These are phyloP conservation scores for Chlamydotis undulata DNA, from an alignment of 2,113 vertebrate genomes.

Conservation along the genomic window DNA sequence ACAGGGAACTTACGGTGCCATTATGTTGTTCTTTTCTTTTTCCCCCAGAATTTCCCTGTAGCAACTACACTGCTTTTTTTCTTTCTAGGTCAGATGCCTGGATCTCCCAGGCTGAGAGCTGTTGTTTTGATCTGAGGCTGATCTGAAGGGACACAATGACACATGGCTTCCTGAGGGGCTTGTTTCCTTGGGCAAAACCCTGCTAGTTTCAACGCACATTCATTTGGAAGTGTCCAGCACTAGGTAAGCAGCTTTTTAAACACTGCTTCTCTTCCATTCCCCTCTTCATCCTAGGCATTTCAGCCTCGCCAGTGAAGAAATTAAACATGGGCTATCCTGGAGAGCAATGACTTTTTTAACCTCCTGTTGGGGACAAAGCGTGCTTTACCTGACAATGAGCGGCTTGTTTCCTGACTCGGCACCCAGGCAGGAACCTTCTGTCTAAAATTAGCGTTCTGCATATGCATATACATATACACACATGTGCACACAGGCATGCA, in stretches of 20 bases:
- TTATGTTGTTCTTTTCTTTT: not conserved
- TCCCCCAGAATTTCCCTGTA: not conserved
- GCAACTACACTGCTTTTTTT: not conserved
- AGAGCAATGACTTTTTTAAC: not conserved
- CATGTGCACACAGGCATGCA: not conserved
- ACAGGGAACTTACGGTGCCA: not conserved
- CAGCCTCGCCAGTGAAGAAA: no score
- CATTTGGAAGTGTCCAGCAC: not conserved
- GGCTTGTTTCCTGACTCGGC: not conserved
- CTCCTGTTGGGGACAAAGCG: rapidly evolving
- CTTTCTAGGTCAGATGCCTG: not conserved
- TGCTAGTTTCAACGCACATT: rapidly evolving
- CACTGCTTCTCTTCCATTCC: not conserved
- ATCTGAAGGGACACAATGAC: not conserved
- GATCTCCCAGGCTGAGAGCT: not conserved
- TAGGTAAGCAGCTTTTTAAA: not conserved
- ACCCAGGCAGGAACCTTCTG: not conserved
- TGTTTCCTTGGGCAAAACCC: not conserved
- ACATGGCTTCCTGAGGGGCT: not conserved
- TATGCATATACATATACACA: rapidly evolving
- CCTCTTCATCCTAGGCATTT: not conserved
- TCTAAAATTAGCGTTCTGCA: not conserved
- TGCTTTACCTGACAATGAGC: not conserved
- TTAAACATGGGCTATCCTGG: no score
- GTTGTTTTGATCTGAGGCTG: not conserved